Percentiles rank a stretch among this genome's conserved stretches.
Evolutionary conservation across 2,113 vertebrate species (phyloP).

Genomic region (Varanus komodoensis): DNA sequence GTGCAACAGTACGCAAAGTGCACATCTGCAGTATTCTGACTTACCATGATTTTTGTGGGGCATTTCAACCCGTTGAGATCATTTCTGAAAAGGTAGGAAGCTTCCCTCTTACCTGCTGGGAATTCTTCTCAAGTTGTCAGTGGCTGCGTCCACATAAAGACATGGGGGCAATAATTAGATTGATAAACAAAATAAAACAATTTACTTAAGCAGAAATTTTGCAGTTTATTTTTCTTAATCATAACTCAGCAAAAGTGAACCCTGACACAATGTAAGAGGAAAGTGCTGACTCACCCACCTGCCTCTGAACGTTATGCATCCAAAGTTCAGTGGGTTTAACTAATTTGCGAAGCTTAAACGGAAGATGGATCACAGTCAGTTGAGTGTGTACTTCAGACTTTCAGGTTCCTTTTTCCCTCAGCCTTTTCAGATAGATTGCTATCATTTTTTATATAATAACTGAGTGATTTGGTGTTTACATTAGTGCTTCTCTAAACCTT

Average conservation of each 20-base stretch:
- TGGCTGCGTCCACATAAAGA: not conserved
- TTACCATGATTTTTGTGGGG: not conserved
- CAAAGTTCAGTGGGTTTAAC: slow-evolving; percentile 16
- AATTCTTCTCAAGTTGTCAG: not conserved
- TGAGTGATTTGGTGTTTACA: not conserved
- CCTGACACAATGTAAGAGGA: not conserved
- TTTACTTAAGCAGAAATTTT: not conserved
- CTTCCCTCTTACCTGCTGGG: not conserved
- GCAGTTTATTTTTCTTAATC: not conserved
- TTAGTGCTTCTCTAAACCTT: not conserved
- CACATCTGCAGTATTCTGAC: not conserved
- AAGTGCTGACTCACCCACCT: not conserved
- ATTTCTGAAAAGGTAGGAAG: not conserved
- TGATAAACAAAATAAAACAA: not conserved
- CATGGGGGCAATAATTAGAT: not conserved
- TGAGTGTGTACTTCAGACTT: not conserved
- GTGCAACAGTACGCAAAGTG: too few relatives aligned
- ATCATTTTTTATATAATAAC: not conserved
- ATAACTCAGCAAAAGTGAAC: too few relatives aligned
- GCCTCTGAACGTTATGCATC: not conserved
- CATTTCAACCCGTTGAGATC: not conserved
- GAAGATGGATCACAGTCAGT: not conserved
- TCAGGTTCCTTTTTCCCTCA: not conserved
- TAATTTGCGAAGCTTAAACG: not conserved
- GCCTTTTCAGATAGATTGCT: not conserved